phyloP scores from a whole-genome alignment of 1,140 invertebrate genomes.

The Mylabris phalerata region DNA sequence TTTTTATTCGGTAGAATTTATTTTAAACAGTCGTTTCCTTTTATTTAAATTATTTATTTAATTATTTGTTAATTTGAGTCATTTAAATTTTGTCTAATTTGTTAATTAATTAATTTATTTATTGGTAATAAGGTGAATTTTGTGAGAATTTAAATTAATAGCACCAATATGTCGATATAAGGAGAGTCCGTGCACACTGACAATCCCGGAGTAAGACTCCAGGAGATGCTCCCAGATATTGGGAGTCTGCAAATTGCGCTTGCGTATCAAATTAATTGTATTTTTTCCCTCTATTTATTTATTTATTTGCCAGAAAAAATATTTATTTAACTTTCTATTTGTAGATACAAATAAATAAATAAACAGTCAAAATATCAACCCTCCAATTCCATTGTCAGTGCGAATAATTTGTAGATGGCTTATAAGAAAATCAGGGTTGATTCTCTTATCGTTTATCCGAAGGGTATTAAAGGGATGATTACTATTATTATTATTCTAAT shows the following conservation, averaged over 20 bases:
- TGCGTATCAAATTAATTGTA: background rate
- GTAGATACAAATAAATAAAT: too few species aligned
- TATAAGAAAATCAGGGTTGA: too few species aligned
- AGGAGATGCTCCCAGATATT: slow-evolving; percentile 15
- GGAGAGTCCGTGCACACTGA: slow-evolving; percentile 11
- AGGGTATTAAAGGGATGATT: too few species aligned
- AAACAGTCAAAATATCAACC: too few species aligned
- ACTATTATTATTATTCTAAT: too few species aligned
- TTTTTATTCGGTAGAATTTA: too few species aligned
- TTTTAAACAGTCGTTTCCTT: too few species aligned
- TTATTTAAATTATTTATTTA: slow-evolving; percentile 7
- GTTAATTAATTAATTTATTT: slow-evolving; percentile 5
- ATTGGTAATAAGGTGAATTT: slow-evolving; percentile 3
- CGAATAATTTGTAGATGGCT: too few species aligned
- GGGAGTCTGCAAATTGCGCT: slow-evolving; percentile 18
- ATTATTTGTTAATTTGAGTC: slow-evolving; percentile 3
- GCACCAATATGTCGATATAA: slow-evolving; percentile 22
- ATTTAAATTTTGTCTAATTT: background rate
- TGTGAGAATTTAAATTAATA: slow-evolving; percentile 18
- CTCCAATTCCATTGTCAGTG: too few species aligned
- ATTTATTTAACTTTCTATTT: background rate
- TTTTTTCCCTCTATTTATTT: background rate
- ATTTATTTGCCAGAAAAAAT: too few species aligned
- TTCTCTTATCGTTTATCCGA: too few species aligned
- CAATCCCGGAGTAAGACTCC: slow-evolving; percentile 17